Percentiles rank a stretch among this genome's conserved stretches.
phyloP scores from a whole-genome alignment of 2,888 invertebrate species.

The Andrena bucephala region DNA sequence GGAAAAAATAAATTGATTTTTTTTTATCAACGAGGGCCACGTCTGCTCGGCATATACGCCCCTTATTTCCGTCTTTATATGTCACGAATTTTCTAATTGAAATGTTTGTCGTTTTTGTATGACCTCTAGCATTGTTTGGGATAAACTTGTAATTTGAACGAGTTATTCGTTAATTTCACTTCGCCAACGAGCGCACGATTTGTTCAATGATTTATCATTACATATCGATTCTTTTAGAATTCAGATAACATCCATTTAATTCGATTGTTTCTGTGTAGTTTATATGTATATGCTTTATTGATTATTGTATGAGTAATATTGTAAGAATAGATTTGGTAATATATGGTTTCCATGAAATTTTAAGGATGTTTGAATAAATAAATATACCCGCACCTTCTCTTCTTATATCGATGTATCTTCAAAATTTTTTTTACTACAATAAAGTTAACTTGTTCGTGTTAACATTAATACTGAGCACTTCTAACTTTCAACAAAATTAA shows the following conservation, averaged over 20 bases:
- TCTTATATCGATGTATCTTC: not conserved
- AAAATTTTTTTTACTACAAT: not conserved
- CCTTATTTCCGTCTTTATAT: slow-evolving; percentile 73
- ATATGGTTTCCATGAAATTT: not conserved
- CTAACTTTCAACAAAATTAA: not conserved
- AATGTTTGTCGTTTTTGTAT: slow-evolving; percentile 13
- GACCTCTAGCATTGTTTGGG: not conserved
- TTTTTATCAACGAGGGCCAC: slow-evolving; percentile 64
- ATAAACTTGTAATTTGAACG: slow-evolving; percentile 1
- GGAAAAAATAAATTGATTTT: slow-evolving; percentile 59
- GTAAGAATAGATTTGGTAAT: slow-evolving; percentile 6
- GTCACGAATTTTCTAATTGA: slow-evolving; percentile 39
- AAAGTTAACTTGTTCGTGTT: not conserved
- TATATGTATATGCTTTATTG: not conserved
- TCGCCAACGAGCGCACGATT: not conserved
- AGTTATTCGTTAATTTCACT: slow-evolving; percentile 11
- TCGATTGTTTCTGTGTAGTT: not conserved
- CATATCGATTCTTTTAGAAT: slow-evolving; percentile 20
- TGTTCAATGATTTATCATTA: slow-evolving; percentile 2
- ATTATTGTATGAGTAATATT: slow-evolving; percentile 10
- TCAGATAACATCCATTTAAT: not conserved
- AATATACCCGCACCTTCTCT: not conserved
- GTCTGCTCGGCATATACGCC: slow-evolving; percentile 73
- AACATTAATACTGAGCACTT: not conserved
- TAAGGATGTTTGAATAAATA: not conserved